Evolutionary conservation across 2,113 vertebrate genomes (phyloP).

Genomic region (Eublepharis macularius): DNA sequence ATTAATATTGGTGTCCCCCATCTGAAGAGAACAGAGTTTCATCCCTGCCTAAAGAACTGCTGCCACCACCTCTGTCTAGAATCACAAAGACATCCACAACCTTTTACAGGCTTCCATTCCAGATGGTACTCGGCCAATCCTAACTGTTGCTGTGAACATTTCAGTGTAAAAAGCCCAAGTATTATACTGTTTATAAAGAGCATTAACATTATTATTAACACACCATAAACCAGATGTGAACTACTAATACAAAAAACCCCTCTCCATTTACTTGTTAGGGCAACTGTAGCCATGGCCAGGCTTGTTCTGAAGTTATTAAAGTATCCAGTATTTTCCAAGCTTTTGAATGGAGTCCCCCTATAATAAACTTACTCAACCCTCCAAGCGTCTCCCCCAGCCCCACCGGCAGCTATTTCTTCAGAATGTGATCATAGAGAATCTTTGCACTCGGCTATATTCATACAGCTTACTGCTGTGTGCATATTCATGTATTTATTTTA

Average conservation of each 20-base stretch:
- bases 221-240: background rate
- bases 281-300: background rate
- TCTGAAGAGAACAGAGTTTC: background rate
- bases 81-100: background rate
- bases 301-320: background rate
- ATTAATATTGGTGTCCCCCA: background rate
- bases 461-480: background rate
- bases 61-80: background rate
- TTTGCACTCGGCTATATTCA: background rate
- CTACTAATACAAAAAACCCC: background rate
- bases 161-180: background rate
- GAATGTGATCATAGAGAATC: background rate
- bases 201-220: background rate
- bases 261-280: background rate
- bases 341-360: background rate
- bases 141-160: background rate
- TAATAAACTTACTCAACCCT: too few relatives aligned
- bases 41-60: constrained; percentile 32
- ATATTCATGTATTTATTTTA: background rate
- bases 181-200: background rate
- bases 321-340: background rate
- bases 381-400: too few relatives aligned
- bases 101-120: background rate
- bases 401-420: background rate
- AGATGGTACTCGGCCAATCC: background rate